Percentiles rank a stretch among this genome's conserved stretches.
phyloP scores from a whole-genome alignment of 2,888 invertebrate species.

The Drosophila mettleri region DNA sequence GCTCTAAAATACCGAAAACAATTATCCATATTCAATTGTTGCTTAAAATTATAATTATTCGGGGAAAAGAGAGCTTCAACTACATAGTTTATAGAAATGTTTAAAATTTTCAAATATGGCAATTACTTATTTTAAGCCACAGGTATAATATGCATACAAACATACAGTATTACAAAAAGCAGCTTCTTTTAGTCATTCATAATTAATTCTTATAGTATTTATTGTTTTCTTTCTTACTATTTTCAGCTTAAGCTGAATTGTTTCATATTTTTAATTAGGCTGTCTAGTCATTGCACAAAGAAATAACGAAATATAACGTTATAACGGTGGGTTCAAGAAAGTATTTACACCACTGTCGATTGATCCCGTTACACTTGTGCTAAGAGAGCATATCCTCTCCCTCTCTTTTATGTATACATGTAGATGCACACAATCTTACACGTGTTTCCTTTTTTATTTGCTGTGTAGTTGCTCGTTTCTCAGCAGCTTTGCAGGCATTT shows the following conservation, averaged over 20 bases:
- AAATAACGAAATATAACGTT: not conserved
- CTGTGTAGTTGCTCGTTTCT: not conserved
- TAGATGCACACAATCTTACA: not conserved
- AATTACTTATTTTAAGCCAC: too few relatives aligned
- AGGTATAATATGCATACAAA: not conserved
- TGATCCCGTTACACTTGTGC: not conserved
- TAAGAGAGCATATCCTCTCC: not conserved
- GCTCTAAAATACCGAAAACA: slow-evolving; percentile 20
- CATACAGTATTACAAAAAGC: not conserved
- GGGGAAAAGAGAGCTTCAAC: slow-evolving; percentile 18
- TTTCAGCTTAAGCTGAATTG: not conserved
- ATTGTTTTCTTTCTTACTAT: too few relatives aligned
- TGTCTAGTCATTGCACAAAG: not conserved
- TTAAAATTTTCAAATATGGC: too few relatives aligned
- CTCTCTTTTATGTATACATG: not conserved
- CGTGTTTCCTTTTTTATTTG: not conserved
- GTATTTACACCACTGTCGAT: not conserved
- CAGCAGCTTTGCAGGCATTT: not conserved
- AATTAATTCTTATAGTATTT: not conserved
- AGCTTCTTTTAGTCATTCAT: not conserved
- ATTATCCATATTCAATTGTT: slow-evolving; percentile 29
- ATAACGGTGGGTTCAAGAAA: not conserved
- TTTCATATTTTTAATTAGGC: not conserved
- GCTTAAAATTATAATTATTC: slow-evolving; percentile 30
- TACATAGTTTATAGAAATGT: slow-evolving; percentile 3